phyloP scores from a whole-genome alignment of 2,888 invertebrate species.

The Spisula solida region DNA sequence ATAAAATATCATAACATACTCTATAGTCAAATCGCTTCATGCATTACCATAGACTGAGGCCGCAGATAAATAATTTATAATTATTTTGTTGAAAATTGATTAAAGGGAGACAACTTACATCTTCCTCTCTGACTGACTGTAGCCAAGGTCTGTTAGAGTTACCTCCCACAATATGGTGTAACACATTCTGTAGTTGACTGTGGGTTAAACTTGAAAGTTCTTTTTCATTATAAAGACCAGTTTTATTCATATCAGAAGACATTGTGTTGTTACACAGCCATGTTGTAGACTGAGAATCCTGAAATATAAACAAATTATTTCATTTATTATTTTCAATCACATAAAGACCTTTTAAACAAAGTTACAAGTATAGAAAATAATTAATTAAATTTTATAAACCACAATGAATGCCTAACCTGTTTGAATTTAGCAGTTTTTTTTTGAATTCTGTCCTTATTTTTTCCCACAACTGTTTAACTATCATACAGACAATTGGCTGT shows the following conservation, averaged over 20 bases:
- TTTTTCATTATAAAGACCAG: conserved; percentile 70
- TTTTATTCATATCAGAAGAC: conserved; percentile 71
- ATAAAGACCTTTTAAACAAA: neutral
- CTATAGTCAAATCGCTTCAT: too few species aligned
- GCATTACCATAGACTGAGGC: too few species aligned
- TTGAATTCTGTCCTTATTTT: neutral
- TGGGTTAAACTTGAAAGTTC: conserved; percentile 64
- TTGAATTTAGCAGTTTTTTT: neutral
- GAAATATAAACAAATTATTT: conserved; percentile 47
- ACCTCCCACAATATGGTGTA: conserved; percentile 58
- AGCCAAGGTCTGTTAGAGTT: conserved; percentile 69
- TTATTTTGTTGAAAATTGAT: neutral
- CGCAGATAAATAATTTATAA: too few species aligned
- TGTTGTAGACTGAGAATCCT: conserved; percentile 79
- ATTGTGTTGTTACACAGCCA: conserved; percentile 74
- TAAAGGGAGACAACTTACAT: conserved; percentile 60
- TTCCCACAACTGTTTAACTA: neutral
- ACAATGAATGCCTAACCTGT: too few species aligned
- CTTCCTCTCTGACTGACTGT: conserved; percentile 74
- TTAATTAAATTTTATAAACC: too few species aligned
- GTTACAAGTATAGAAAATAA: neutral
- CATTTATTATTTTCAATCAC: too few species aligned
- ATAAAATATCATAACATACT: too few species aligned
- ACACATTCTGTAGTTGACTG: conserved; percentile 64
- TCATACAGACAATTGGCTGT: neutral